Base-by-base conservation (phyloP, 2,888 invertebrate genomes). In the Polia nebulosa region DNA sequence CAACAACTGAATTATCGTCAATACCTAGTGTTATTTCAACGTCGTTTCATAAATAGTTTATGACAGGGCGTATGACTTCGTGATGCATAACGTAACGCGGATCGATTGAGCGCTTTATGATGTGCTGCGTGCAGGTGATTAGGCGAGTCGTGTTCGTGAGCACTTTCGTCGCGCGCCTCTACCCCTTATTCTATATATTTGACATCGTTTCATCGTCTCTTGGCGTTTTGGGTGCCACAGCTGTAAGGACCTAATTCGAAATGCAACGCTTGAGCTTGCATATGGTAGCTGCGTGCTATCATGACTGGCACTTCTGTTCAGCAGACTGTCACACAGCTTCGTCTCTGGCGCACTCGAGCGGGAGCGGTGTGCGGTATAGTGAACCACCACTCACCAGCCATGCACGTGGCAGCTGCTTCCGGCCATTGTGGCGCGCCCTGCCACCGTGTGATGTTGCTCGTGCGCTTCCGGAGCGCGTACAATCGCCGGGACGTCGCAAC, bases 391-490 rank as follows among this genome's bases (percentile, higher is more conserved):
- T n/a, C n/a, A n/a, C 4, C 7, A 1, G 17, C 29, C 1, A n/a
- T 29, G 61, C 36, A 11, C 39, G 22, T 39, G 39, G 32, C n/a
- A 8, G 25, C 27, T 15, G 29, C 15, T 39, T 41, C 72, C 72
- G 64, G 55, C 22, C 49, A 49, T 45, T 64, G 65, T 53, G 34
- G 49, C 34, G 25, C 20, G 27, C 1, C 17, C 25, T 17, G 41
- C 44, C n/a, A 11, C 29, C 20, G 57, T 0, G n/a, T 27, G 39
- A 9, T 55, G 70, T 70, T 34, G 51, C 52, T 25, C 32, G 3
- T 41, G 3, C 61, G 29, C 70, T 74, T 74, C 70, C 63, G 70
- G 27, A 27, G n/a, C 44, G 22, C 49, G 36, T 22, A 56, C 67
- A 25, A 13, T 32, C 20, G 47, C 36, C 58, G 36, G 53, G 11